Conservation (phyloP, 2,113 vertebrate species). For the Willisornis vidua region DNA sequence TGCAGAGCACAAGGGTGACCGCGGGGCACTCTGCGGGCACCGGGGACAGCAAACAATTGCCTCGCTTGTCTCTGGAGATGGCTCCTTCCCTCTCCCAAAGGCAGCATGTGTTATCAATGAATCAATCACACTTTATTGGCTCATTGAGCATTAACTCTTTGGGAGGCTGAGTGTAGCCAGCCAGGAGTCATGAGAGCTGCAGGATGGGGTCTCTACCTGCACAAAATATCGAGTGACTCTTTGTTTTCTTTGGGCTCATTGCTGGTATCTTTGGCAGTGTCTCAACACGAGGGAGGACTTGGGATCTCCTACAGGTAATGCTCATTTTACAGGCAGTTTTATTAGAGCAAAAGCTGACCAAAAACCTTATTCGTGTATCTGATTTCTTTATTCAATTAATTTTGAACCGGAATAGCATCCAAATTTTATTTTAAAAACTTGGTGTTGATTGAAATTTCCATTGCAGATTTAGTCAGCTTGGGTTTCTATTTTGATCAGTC, state of each 20-base stretch:
- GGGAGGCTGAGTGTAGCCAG: neutral
- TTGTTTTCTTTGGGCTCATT: neutral
- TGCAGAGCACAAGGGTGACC: slow-evolving; percentile 78
- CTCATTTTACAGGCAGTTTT: slow-evolving; percentile 6
- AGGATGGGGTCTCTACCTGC: neutral
- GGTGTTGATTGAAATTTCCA: slow-evolving; percentile 76
- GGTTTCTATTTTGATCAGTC: slow-evolving; percentile 76
- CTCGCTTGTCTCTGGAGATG: slow-evolving; percentile 73
- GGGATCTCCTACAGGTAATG: neutral
- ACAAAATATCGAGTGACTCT: neutral
- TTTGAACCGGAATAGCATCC: slow-evolving; percentile 61
- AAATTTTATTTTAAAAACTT: slow-evolving; percentile 76
- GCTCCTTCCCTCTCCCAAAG: slow-evolving; percentile 44
- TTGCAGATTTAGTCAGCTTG: slow-evolving; percentile 76
- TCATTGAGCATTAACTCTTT: slow-evolving; percentile 7
- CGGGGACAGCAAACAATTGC: slow-evolving; percentile 78
- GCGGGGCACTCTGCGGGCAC: slow-evolving; percentile 70
- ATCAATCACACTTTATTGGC: slow-evolving; percentile 49
- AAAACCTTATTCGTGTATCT: slow-evolving; percentile 63
- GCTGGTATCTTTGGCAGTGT: neutral
- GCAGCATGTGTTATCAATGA: slow-evolving; percentile 16
- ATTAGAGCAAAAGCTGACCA: slow-evolving; percentile 46
- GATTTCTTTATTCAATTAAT: slow-evolving; percentile 69
- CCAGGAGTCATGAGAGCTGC: neutral
- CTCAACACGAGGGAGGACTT: neutral